phyloP scores from a whole-genome alignment of 37 sponge, comb jelly and placozoan species.

The Oopsacas minuta region DNA sequence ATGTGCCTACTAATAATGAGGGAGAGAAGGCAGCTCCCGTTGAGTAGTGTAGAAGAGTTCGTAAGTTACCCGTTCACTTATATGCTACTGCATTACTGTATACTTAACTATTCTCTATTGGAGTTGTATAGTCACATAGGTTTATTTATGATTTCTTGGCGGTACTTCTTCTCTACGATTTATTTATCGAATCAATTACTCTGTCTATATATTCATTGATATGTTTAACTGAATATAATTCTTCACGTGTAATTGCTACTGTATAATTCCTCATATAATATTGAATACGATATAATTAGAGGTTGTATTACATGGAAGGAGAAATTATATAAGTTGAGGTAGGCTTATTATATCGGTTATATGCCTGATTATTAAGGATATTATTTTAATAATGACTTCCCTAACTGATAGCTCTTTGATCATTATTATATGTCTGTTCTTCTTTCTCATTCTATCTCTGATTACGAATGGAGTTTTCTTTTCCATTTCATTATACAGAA shows the following conservation, averaged over 20 bases:
- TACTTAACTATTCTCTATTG: background rate
- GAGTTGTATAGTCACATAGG: background rate
- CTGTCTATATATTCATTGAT: background rate
- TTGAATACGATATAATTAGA: background rate
- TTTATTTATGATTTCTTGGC: background rate
- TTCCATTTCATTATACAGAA: background rate
- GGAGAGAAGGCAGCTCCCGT: background rate
- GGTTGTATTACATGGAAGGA: no score
- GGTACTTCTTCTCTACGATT: background rate
- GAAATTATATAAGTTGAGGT: no score
- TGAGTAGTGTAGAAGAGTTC: background rate
- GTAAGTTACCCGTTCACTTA: conserved; percentile 6
- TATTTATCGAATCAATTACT: conserved; percentile 9
- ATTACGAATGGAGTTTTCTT: background rate
- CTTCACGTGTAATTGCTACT: no score
- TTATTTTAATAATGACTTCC: background rate
- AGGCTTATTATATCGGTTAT: no score
- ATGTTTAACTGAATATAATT: no score
- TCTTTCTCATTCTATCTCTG: background rate
- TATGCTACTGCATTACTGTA: background rate
- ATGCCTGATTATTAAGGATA: no score
- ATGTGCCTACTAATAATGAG: background rate
- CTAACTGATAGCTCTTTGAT: background rate
- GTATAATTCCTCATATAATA: no score
- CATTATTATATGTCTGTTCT: background rate